Conservation (phyloP, 2,797 vertebrate genomes). For the Brotula barbata region DNA sequence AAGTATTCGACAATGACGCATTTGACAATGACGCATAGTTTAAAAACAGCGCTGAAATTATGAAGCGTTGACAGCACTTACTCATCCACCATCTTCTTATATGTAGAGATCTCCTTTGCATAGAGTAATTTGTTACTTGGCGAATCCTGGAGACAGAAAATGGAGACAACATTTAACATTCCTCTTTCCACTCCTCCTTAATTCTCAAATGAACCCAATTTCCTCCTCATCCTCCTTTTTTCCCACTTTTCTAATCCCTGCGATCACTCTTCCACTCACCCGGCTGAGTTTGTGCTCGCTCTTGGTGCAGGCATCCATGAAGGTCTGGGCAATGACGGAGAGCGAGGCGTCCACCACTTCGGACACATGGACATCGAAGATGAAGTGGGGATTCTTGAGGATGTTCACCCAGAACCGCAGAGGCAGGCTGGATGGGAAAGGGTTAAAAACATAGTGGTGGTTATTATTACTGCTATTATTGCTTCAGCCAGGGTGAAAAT, state of each 20-base stretch:
- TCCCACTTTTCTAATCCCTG: neutral
- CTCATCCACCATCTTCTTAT: conserved; percentile 99
- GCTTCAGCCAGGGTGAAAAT: conserved; percentile 15
- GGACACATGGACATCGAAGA: conserved; percentile 93
- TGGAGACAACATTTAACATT: conserved; percentile 11
- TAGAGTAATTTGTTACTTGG: conserved; percentile 99
- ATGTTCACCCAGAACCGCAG: conserved; percentile 99
- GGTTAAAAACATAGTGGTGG: neutral
- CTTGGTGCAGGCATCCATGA: conserved; percentile 99
- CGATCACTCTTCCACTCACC: conserved; percentile 74
- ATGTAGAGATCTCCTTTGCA: conserved; percentile 97
- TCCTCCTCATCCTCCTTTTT: conserved; percentile 17
- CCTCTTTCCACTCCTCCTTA: conserved; percentile 6
- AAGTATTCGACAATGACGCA: no score
- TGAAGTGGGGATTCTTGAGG: conserved; percentile 96
- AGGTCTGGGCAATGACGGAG: conserved; percentile 96
- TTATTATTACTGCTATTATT: conserved; percentile 11
- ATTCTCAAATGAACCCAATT: conserved; percentile 18
- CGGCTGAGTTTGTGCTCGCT: conserved; percentile 98
- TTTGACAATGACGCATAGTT: no score
- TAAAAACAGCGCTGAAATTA: no score
- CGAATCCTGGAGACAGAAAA: conserved; percentile 83
- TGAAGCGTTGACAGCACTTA: no score
- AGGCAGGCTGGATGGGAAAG: conserved; percentile 81
- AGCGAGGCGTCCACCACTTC: conserved; percentile 96